phyloP scores from a whole-genome alignment of 2,797 vertebrate species.

The Xenopus petersii region DNA sequence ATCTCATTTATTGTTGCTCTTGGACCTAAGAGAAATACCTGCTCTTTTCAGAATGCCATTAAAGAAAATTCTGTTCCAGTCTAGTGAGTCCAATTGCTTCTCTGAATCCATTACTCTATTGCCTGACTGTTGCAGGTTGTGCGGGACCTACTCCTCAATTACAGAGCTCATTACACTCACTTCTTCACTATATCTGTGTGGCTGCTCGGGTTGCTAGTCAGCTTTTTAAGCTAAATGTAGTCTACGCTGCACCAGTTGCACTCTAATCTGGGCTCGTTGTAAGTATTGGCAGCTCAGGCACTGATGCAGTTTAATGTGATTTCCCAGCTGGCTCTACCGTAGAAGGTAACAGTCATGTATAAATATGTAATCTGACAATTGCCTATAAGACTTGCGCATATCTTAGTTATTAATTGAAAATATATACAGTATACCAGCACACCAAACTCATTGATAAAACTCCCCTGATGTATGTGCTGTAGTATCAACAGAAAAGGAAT shows the following conservation, averaged over 20 bases:
- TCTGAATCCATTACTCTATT: neutral
- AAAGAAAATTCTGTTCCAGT: neutral
- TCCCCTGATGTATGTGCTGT: too few relatives aligned
- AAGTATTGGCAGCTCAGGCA: constrained; percentile 3
- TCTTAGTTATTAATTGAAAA: too few relatives aligned
- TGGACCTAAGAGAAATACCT: too few relatives aligned
- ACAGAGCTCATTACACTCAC: constrained; percentile 1
- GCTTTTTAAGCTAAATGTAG: constrained; percentile 5
- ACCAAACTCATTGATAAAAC: too few relatives aligned
- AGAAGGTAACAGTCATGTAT: neutral
- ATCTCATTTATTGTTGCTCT: too few relatives aligned
- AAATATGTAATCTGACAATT: too few relatives aligned
- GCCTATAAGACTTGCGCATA: too few relatives aligned
- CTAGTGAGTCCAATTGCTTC: neutral
- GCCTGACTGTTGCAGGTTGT: neutral
- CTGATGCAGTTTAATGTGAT: constrained; percentile 11
- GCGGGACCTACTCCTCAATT: neutral
- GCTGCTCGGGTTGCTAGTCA: neutral
- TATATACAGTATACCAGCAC: too few relatives aligned
- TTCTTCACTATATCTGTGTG: neutral
- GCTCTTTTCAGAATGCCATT: neutral
- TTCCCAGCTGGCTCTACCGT: constrained; percentile 5
- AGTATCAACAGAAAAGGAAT: too few relatives aligned
- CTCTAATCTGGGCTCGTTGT: neutral
- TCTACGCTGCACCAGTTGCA: constrained; percentile 8